phyloP scores from a whole-genome alignment of 2,113 vertebrate species.

The Cebidichthys violaceus region DNA sequence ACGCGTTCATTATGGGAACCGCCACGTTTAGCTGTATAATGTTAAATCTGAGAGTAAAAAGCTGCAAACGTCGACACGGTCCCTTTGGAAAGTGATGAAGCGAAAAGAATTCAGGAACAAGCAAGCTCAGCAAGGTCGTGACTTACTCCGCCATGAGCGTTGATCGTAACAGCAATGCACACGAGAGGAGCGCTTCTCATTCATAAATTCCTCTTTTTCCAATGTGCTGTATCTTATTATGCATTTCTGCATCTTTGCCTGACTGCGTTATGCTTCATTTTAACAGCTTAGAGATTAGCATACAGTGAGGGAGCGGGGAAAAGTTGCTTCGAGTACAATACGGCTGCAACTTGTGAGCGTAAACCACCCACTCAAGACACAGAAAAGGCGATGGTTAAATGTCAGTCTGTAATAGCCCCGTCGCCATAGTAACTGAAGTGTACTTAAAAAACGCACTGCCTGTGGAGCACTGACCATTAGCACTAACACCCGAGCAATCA shows the following conservation, averaged over 20 bases:
- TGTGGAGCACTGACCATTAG: conserved; percentile 62
- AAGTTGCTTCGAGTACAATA: conserved; percentile 46
- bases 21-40: conserved; percentile 5
- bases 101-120: conserved; percentile 28
- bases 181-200: conserved; percentile 10
- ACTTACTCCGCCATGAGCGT: neutral
- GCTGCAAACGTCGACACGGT: conserved; percentile 30
- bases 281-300: conserved; percentile 32
- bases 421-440: conserved; percentile 72
- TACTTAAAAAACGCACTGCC: conserved; percentile 49
- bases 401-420: conserved; percentile 58
- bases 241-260: conserved; percentile 3
- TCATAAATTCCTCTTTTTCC: conserved; percentile 18
- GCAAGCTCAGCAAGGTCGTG: conserved; percentile 33
- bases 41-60: conserved; percentile 43
- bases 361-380: conserved; percentile 60
- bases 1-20: conserved; percentile 3
- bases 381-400: conserved; percentile 51
- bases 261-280: neutral
- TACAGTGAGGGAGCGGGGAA: conserved; percentile 4
- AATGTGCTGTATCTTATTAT: neutral
- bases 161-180: conserved; percentile 14
- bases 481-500: conserved; percentile 42
- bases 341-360: conserved; percentile 31
- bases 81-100: conserved; percentile 48